A percentile compares a stretch with the other conserved stretches of the same genome.
Conservation (phyloP, 2,888 invertebrate species). For the Xanthorhoe spadicearia region DNA sequence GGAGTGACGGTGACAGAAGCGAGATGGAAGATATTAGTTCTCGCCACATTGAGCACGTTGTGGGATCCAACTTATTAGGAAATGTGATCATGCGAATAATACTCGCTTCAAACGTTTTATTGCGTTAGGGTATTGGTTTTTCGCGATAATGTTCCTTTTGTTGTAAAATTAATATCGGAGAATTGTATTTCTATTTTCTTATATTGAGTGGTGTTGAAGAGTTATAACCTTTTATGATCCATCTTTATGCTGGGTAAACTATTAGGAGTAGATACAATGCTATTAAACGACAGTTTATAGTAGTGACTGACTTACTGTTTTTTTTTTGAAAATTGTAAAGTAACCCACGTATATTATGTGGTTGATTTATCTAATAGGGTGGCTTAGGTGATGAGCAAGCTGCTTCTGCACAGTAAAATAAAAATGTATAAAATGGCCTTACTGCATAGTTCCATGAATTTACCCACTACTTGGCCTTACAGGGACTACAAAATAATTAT, state of each 20-base stretch:
- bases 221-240: background rate
- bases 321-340: too few species aligned
- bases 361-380: too few species aligned
- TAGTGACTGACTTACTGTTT: too few species aligned
- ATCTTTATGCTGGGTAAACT: background rate
- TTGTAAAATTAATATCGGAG: constrained; percentile 47
- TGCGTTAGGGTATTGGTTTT: constrained; percentile 71
- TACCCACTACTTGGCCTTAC: background rate
- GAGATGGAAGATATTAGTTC: constrained; percentile 70
- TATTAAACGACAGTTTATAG: too few species aligned
- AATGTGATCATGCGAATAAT: constrained; percentile 82
- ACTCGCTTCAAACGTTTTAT: constrained; percentile 81
- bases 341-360: too few species aligned
- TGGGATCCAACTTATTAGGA: constrained; percentile 83
- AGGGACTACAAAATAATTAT: too few species aligned
- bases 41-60: constrained; percentile 80
- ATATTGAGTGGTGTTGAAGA: background rate
- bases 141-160: constrained; percentile 65
- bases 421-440: background rate
- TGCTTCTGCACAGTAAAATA: background rate
- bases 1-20: constrained; percentile 63
- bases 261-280: background rate
- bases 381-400: too few species aligned
- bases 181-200: constrained; percentile 2
- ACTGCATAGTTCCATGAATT: too few species aligned